A percentile compares a stretch with the other conserved stretches of the same genome.
These are phyloP conservation scores for Acronicta aceris DNA, from an alignment of 2,888 invertebrate genomes.

Conservation along the genomic window DNA sequence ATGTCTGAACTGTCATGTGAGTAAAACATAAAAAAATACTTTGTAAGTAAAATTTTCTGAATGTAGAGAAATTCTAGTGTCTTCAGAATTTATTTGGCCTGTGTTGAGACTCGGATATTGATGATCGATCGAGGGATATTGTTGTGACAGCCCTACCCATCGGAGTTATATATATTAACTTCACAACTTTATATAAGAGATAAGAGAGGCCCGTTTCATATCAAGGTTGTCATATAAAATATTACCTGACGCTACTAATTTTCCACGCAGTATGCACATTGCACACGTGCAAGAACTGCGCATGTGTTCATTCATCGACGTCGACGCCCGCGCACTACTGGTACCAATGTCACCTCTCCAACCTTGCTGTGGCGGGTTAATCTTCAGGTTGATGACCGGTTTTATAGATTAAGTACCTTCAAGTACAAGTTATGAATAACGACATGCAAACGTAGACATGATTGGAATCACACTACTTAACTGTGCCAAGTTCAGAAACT, in stretches of 20 bases:
- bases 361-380: constrained; percentile 74
- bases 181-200: constrained; percentile 33
- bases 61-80: not conserved
- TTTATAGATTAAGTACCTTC: constrained; percentile 62
- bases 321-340: constrained; percentile 68
- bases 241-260: constrained; percentile 20
- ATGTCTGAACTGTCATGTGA: constrained; percentile 7
- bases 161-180: constrained; percentile 20
- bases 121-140: constrained; percentile 25
- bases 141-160: constrained; percentile 24
- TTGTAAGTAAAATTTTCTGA: not conserved
- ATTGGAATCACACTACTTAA: constrained; percentile 24
- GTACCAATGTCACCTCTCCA: constrained; percentile 77
- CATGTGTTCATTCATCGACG: constrained; percentile 46
- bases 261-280: constrained; percentile 21
- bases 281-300: constrained; percentile 21
- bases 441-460: constrained; percentile 22
- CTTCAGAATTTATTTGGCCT: constrained; percentile 10
- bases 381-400: constrained; percentile 74
- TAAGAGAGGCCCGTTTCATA: constrained; percentile 35
- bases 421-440: constrained; percentile 32
- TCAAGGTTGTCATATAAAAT: constrained; percentile 28
- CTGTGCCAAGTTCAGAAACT: constrained; percentile 17
- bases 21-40: constrained; percentile 9
- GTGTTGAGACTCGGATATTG: constrained; percentile 15